These are phyloP conservation scores for Torymus texanus DNA, from an alignment of 2,888 invertebrate species.

Conservation along the genomic window DNA sequence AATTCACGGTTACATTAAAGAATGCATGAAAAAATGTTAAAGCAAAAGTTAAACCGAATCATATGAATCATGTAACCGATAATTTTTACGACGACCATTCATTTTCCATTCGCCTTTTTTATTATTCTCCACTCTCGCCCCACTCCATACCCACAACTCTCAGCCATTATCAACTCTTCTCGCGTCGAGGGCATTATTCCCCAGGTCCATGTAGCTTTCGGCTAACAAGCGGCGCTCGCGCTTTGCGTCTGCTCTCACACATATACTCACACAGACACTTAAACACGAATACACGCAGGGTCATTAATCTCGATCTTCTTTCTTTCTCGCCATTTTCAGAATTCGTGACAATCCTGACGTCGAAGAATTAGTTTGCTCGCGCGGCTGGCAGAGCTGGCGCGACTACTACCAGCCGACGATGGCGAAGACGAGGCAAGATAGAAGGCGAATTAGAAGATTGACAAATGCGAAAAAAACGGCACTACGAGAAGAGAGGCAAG, in stretches of 20 bases:
- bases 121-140: no score
- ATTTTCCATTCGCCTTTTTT: neutral
- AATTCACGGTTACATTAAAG: no score
- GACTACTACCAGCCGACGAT: neutral
- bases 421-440: neutral
- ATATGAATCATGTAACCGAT: no score
- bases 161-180: no score
- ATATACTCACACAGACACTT: neutral
- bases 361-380: slow-evolving; percentile 83
- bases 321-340: slow-evolving; percentile 77
- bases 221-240: slow-evolving; percentile 28
- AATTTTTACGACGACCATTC: no score
- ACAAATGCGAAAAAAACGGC: slow-evolving; percentile 11
- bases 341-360: slow-evolving; percentile 89
- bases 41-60: no score
- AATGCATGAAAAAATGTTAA: no score
- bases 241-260: neutral
- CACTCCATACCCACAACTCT: no score
- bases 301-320: slow-evolving; percentile 42
- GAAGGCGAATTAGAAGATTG: neutral
- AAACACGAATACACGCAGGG: neutral
- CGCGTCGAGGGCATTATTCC: no score
- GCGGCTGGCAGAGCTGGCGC: neutral
- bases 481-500: slow-evolving; percentile 25
- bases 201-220: slow-evolving; percentile 9